Percentiles rank a stretch among this genome's conserved stretches.
Evolutionary conservation across 30 jellyfish, hydroid and myxozoan genomes (phyloP).

Genomic region (Catostylus mosaicus): DNA sequence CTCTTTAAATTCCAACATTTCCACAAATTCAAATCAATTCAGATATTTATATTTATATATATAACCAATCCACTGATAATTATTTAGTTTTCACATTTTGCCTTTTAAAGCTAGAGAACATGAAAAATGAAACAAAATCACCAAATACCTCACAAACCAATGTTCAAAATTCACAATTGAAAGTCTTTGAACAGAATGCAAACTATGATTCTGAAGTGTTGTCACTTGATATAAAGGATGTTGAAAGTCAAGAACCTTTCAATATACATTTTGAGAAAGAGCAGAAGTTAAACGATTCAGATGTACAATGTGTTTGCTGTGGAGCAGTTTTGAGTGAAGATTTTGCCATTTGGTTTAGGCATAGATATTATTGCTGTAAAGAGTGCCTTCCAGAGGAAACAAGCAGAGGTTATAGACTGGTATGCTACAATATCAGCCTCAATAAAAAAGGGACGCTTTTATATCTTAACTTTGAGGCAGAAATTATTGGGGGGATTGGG

Average conservation of each 20-base stretch:
- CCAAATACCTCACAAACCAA: too few relatives aligned
- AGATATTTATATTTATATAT: too few relatives aligned
- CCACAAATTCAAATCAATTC: too few relatives aligned
- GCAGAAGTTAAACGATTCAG: constrained; percentile 23
- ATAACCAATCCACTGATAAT: too few relatives aligned
- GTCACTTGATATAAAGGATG: background rate
- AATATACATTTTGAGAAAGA: constrained; percentile 7
- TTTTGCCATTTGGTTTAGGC: constrained; percentile 66
- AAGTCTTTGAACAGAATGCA: background rate
- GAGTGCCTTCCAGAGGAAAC: constrained; percentile 82
- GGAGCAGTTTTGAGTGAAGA: constrained; percentile 50
- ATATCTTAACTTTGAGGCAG: too few relatives aligned
- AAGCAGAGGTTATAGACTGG: constrained; percentile 67
- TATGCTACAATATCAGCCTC: background rate
- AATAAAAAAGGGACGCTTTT: background rate
- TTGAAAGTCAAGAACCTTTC: background rate
- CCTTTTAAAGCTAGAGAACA: too few relatives aligned
- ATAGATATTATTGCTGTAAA: constrained; percentile 69
- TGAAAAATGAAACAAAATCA: too few relatives aligned
- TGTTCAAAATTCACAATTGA: too few relatives aligned
- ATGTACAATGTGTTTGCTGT: constrained; percentile 68
- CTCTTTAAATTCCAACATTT: too few relatives aligned
- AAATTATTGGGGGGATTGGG: too few relatives aligned
- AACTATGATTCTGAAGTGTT: background rate
- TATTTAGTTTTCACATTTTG: too few relatives aligned